Conservation (phyloP, 2,113 vertebrate genomes). For the Crypturellus undulatus region DNA sequence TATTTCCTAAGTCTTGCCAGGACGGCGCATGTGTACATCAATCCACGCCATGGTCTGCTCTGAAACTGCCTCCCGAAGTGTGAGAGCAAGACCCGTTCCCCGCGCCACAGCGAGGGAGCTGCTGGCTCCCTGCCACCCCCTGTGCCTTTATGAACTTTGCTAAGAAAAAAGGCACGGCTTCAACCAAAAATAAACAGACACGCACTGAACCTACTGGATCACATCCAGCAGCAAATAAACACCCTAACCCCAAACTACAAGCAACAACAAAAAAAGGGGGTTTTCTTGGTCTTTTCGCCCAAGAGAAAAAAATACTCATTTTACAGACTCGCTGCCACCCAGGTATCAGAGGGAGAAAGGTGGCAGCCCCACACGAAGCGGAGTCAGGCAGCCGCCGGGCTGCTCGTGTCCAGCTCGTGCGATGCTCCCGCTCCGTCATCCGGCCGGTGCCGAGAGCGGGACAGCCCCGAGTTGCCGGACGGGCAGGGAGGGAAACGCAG, state of each 20-base stretch:
- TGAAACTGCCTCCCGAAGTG: neutral
- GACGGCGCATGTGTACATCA: neutral
- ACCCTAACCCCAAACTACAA: neutral
- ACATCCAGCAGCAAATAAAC: conserved; percentile 56
- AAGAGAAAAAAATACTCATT: neutral
- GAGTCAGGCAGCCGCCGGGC: fast-evolving
- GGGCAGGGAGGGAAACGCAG: neutral
- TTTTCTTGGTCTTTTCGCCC: neutral
- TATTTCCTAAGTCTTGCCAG: conserved; percentile 13
- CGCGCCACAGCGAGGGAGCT: neutral
- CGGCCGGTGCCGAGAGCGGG: neutral
- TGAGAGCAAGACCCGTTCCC: neutral
- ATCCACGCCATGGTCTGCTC: neutral
- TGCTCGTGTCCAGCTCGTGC: fast-evolving
- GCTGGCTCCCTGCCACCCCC: neutral
- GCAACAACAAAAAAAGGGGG: neutral
- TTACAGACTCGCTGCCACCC: neutral
- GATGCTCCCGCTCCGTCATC: fast-evolving
- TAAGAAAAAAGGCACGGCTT: neutral
- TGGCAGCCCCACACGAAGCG: fast-evolving
- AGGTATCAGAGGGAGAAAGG: neutral
- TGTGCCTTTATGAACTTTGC: neutral
- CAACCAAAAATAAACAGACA: conserved; percentile 26
- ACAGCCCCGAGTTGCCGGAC: neutral
- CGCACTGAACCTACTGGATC: conserved; percentile 34